Evolutionary conservation across 1,140 invertebrate species (phyloP), one percentile per base, ranked within the genome.

Genomic region (Musca domestica): DNA sequence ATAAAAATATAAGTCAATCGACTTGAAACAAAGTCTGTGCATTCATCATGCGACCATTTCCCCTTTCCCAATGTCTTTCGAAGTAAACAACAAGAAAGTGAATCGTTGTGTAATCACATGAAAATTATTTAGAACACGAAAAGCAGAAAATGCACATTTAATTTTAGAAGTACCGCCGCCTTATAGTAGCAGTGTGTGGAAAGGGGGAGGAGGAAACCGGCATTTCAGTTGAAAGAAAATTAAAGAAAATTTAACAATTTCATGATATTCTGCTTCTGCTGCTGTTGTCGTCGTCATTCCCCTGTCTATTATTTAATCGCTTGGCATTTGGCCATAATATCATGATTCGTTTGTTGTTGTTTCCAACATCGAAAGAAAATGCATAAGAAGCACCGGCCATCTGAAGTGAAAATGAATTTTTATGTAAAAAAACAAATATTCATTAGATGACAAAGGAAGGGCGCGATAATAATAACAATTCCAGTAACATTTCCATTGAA

Each of bases 301-400:
- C 6, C 34, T 30, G 5, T 58, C 7, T 15, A 66, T 66, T 66
- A 66, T 66, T 66, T 41, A 66, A 66, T 66, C 65, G 23, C 41
- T 58, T 66, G 65, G 65, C 65, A 66, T 15, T 54, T 49, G 65
- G 65, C 65, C 65, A 66, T 54, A 17, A 46, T 25, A 19, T 19
- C 20, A 7, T n/a, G n/a, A n/a, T n/a, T 58, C 17, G 10, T 61
- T 22, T 34, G 27, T 61, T 41, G 34, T 41, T 41, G 27, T 30
- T 30, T 41, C 10, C 10, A 41, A 41, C 34, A 20, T 41, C 10
- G 10, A 25, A 54, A n/a, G n/a, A n/a, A n/a, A n/a, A 23, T 25
- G 34, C 34, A 41, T 12, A 14, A n/a, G n/a, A n/a, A 12, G 47
- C 46, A 66, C 48, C 65, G 65, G 65, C 48, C 65, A 66, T 51